Percentiles rank a stretch among this genome's conserved stretches.
Conservation (phyloP, 2,113 vertebrate species). For the Todiramphus saurophagus region DNA sequence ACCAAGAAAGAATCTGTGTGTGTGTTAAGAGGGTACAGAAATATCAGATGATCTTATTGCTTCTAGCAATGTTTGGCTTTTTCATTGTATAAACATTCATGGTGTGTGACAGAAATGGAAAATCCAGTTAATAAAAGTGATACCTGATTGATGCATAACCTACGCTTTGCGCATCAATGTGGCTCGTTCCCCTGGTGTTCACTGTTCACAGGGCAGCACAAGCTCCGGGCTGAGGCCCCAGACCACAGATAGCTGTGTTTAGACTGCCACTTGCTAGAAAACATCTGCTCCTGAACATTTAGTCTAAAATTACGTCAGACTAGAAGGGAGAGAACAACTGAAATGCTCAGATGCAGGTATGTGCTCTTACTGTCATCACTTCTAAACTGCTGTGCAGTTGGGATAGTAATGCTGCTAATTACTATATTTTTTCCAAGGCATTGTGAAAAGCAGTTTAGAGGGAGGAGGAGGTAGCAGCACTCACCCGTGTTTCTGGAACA, state of each 20-base stretch:
- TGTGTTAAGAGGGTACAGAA: slow-evolving; percentile 64
- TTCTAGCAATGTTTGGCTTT: slow-evolving; percentile 70
- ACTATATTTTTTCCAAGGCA: neutral
- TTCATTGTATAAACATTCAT: slow-evolving; percentile 71
- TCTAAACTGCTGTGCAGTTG: accelerated
- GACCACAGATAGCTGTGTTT: neutral
- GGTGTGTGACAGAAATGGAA: slow-evolving; percentile 69
- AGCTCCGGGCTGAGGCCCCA: accelerated
- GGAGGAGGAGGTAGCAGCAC: neutral
- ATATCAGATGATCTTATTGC: slow-evolving; percentile 59
- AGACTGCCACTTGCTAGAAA: neutral
- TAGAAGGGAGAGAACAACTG: neutral
- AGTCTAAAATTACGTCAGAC: neutral
- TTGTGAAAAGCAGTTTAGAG: too few species aligned
- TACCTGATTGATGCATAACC: slow-evolving; percentile 63
- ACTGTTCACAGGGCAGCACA: neutral
- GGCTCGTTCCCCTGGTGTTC: neutral
- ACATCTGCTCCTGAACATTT: neutral
- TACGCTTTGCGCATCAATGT: neutral
- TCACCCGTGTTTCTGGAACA: too few species aligned
- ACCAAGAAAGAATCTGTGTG: slow-evolving; percentile 4
- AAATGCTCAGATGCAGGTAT: accelerated
- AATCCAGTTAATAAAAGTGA: slow-evolving; percentile 76
- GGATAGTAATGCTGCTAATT: too few species aligned
- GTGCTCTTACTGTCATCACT: neutral